phyloP scores from a whole-genome alignment of 2,797 vertebrate species.

The Odontamblyopus lacepedii region DNA sequence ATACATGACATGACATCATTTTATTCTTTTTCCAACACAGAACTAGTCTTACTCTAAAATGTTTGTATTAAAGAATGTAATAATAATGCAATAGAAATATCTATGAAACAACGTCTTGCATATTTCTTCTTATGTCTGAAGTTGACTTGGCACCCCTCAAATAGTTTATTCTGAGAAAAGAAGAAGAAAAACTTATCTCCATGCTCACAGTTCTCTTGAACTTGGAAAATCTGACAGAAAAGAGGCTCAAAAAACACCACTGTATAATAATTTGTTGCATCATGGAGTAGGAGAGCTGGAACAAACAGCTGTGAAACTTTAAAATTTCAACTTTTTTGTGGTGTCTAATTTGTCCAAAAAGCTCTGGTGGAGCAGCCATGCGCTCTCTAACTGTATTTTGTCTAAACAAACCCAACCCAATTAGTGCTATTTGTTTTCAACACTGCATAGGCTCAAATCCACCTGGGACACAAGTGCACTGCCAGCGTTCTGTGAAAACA shows the following conservation, averaged over 20 bases:
- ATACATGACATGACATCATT: too few relatives aligned
- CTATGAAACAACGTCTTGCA: not conserved
- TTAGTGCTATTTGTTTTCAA: slow-evolving; percentile 8
- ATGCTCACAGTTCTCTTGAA: not conserved
- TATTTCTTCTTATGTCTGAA: not conserved
- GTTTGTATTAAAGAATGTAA: not conserved
- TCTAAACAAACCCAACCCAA: slow-evolving; percentile 13
- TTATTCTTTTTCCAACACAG: too few relatives aligned
- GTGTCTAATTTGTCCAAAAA: not conserved
- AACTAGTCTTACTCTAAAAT: too few relatives aligned
- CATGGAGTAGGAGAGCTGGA: not conserved
- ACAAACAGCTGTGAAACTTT: not conserved
- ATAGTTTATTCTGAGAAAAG: not conserved
- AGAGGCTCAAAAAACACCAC: not conserved
- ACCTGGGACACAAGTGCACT: not conserved
- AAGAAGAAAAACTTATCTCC: not conserved
- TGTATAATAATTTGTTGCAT: slow-evolving; percentile 1
- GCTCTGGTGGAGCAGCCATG: too few relatives aligned
- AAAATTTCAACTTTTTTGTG: slow-evolving; percentile 3
- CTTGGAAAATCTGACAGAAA: not conserved
- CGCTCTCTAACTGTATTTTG: slow-evolving; percentile 3
- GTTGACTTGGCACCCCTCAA: not conserved
- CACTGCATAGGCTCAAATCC: slow-evolving; percentile 7
- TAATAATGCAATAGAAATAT: not conserved
- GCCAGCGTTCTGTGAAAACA: not conserved